These are phyloP conservation scores for Panorpa germanica DNA, from an alignment of 2,888 invertebrate genomes.

Conservation along the genomic window DNA sequence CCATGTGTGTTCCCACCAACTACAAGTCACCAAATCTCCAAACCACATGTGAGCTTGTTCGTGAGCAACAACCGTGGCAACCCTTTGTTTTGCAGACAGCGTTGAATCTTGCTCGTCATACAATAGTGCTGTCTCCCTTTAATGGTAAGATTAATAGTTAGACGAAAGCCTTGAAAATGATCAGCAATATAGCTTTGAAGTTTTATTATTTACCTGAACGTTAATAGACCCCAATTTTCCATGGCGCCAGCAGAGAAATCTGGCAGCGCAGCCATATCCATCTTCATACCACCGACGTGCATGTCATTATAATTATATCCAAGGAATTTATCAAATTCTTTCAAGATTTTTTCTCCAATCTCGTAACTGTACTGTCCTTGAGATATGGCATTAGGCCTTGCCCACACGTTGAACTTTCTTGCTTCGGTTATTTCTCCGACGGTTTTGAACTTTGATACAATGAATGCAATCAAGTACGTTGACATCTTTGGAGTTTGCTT, in stretches of 20 bases:
- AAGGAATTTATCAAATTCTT: slow-evolving; percentile 35
- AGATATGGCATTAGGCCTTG: slow-evolving; percentile 43
- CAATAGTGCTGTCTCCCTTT: slow-evolving; percentile 47
- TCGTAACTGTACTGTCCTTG: slow-evolving; percentile 47
- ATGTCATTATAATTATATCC: slow-evolving; percentile 29
- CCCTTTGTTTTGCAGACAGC: slow-evolving; percentile 34
- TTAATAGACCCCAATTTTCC: slow-evolving; percentile 85
- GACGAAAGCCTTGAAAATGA: slow-evolving; percentile 5
- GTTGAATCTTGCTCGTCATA: slow-evolving; percentile 40
- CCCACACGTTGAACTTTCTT: slow-evolving; percentile 37
- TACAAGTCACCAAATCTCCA: slow-evolving; percentile 35
- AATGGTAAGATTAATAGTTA: slow-evolving; percentile 17
- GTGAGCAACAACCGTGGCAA: slow-evolving; percentile 36
- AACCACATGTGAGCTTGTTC: slow-evolving; percentile 51
- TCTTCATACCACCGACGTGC: slow-evolving; percentile 42
- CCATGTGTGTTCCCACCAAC: slow-evolving; percentile 36
- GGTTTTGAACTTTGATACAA: slow-evolving; percentile 51
- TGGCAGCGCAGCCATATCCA: slow-evolving; percentile 71
- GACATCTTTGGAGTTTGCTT: slow-evolving; percentile 47
- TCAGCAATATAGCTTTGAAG: not conserved
- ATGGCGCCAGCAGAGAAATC: slow-evolving; percentile 74
- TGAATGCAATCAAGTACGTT: slow-evolving; percentile 68
- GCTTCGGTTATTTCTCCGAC: slow-evolving; percentile 18
- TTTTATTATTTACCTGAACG: slow-evolving; percentile 37
- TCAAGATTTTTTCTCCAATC: slow-evolving; percentile 32